Evolutionary conservation across 1,140 invertebrate species (phyloP), one percentile per base, ranked within the genome.

Genomic region (Stegodyphus mimosarum): DNA sequence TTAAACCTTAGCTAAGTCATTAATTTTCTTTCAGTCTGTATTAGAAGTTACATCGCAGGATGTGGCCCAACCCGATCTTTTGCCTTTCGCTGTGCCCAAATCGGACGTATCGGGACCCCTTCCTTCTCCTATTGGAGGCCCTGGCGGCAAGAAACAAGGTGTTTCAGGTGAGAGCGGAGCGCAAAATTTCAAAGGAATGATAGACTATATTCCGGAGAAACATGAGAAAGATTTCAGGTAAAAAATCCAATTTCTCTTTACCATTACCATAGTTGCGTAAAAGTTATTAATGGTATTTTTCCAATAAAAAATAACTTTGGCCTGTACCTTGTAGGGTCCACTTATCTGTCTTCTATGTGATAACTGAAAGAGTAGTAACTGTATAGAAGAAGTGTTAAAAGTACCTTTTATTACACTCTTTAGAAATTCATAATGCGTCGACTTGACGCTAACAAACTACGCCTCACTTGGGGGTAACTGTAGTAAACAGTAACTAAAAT

Each of bases 181-280:
- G 2, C 53, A 48, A 4, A 33, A 70, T 2, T 6, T 67, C n/a
- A 83, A 74, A 33, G 63, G 50, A 6, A n/a, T 50, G 0, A 0
- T 10, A 49, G 71, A 66, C 13, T 91, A 64, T 89, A 90, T 6
- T 91, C 6, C 93, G 50, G 89, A 90, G 11, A 92, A 92, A 88
- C 91, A 91, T 87, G 93, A 94, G 4, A 94, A 94, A 89, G 93
- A 94, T 89, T 92, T 92, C 90, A 92, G 92, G 93, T 93, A 90
- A 86, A 83, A 63, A 69, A 6, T 50, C 7, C 5, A 15, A 49
- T 2, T 7, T 76, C 0, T 3, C 3, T 3, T 33, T 33, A 1
- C 33, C 33, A 33, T 33, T 33, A 33, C 33, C 33, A 33, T 33
- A 33, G 33, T 33, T 33, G 3, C 33, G 33, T 33, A 33, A 33